Evolutionary conservation across 2,888 invertebrate species (phyloP), one percentile per base, ranked within the genome.

Genomic region (Arrhopalites spinosus): DNA sequence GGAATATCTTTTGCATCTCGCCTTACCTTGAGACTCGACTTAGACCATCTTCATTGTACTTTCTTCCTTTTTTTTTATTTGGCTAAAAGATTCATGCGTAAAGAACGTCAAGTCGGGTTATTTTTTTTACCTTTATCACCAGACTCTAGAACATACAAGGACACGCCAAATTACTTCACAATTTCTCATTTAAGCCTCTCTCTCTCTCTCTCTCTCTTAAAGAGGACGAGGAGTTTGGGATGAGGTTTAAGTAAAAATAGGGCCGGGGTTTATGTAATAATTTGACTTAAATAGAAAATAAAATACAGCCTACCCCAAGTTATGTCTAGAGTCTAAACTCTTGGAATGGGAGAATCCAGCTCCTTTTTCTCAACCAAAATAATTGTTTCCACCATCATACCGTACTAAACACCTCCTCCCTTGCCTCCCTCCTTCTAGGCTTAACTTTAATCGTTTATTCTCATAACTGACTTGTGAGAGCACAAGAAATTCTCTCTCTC

Each of bases 111-210:
- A 29, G 72, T 63, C 47, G 63, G 36, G 45, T 72, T n/a, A n/a
- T n/a, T n/a, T n/a, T 43, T 25, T 23, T 43, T 20, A 43, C 61
- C 45, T 45, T 72, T 64, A 64, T 72, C 72, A 72, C 72, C 72
- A 72, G 69, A 15, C 50, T 11, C 71, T 30, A 70, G 71, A 25
- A 63, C 36, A 36, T 3, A 50, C 63, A 47, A 45, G 15, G 61
- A 56, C 71, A 71, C 63, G 72, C 72, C n/a, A 27, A 72, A 72
- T 72, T 72, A 72, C 47, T 72, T 43, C 63, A 72, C 47, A 29
- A 27, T 63, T 64, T 72, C 72, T 64, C 47, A 25, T 25, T n/a
- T 59, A 72, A 64, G 45, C 47, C 50, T 61, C 29, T 45, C 61
- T 61, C 61, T 36, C 27, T 13, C 45, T 45, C 47, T 45, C 47